Evolutionary conservation across 2,888 invertebrate species (phyloP).

Genomic region (Himalopsyche tibetana): DNA sequence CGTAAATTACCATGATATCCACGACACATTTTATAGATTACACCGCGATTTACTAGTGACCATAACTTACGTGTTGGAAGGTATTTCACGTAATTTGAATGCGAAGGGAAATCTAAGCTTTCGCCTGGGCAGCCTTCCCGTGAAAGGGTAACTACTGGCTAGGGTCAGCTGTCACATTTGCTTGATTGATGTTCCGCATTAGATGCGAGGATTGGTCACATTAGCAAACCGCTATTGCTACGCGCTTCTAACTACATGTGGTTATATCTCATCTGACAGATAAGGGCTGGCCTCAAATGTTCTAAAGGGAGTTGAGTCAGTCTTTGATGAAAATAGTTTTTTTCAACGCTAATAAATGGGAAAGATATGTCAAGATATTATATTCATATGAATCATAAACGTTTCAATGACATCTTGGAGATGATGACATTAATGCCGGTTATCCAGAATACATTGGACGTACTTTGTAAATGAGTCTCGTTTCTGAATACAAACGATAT

Average conservation of each 20-base stretch:
- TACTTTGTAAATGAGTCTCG: too few species aligned
- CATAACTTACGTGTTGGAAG: constrained; percentile 53
- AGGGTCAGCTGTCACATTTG: constrained; percentile 62
- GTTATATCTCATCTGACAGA: constrained; percentile 32
- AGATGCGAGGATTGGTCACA: constrained; percentile 64
- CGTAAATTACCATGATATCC: constrained; percentile 15
- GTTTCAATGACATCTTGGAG: too few species aligned
- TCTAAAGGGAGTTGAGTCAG: constrained; percentile 34
- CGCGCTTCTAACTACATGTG: constrained; percentile 18
- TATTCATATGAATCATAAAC: constrained; percentile 16
- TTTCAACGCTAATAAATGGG: constrained; percentile 8
- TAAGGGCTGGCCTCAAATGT: constrained; percentile 37
- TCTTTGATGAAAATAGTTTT: constrained; percentile 25
- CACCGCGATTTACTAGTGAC: constrained; percentile 46
- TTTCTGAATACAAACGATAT: too few species aligned
- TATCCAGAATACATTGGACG: too few species aligned
- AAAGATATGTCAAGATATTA: constrained; percentile 23
- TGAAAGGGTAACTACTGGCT: constrained; percentile 46
- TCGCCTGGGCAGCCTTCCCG: constrained; percentile 41
- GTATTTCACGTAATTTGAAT: constrained; percentile 54
- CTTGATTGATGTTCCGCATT: constrained; percentile 64
- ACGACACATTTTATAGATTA: constrained; percentile 39
- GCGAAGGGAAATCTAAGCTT: constrained; percentile 51
- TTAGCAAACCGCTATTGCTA: constrained; percentile 56
- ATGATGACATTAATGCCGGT: too few species aligned